Conservation (phyloP, 2,797 vertebrate species). For the Megalops cyprinoides region DNA sequence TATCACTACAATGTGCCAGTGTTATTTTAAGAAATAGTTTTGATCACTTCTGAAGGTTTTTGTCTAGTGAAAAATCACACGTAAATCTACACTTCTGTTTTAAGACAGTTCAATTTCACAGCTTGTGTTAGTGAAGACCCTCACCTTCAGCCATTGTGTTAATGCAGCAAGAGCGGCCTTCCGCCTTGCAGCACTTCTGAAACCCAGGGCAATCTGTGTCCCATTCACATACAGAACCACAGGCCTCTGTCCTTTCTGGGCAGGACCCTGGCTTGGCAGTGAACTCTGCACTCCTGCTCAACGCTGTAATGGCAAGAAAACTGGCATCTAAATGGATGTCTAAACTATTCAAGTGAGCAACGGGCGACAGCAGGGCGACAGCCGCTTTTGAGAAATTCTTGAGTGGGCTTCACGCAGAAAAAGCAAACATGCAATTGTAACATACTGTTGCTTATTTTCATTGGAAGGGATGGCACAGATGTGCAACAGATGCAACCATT, state of each 20-base stretch:
- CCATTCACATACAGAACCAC: slow-evolving; percentile 64
- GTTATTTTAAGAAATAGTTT: too few relatives aligned
- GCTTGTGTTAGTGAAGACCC: slow-evolving; percentile 33
- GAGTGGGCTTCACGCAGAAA: too few relatives aligned
- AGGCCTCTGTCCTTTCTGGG: slow-evolving; percentile 55
- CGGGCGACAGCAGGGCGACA: too few relatives aligned
- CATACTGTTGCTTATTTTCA: too few relatives aligned
- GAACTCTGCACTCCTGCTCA: slow-evolving; percentile 75
- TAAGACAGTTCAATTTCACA: not conserved
- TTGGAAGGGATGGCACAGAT: too few relatives aligned
- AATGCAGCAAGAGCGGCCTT: slow-evolving; percentile 52
- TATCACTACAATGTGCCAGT: too few relatives aligned
- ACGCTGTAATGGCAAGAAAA: slow-evolving; percentile 68
- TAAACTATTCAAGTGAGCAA: too few relatives aligned
- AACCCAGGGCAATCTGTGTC: slow-evolving; percentile 84
- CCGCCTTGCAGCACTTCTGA: slow-evolving; percentile 85
- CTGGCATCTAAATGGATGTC: too few relatives aligned
- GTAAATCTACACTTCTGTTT: not conserved
- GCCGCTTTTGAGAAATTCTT: too few relatives aligned
- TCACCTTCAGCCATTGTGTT: slow-evolving; percentile 60
- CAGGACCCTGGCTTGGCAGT: slow-evolving; percentile 83
- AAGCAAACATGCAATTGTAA: too few relatives aligned
- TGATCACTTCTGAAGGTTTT: too few relatives aligned
- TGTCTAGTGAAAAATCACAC: not conserved
- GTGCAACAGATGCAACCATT: too few relatives aligned